These are phyloP conservation scores for Hylaeus anthracinus DNA, from an alignment of 1,140 invertebrate genomes.

Conservation along the genomic window DNA sequence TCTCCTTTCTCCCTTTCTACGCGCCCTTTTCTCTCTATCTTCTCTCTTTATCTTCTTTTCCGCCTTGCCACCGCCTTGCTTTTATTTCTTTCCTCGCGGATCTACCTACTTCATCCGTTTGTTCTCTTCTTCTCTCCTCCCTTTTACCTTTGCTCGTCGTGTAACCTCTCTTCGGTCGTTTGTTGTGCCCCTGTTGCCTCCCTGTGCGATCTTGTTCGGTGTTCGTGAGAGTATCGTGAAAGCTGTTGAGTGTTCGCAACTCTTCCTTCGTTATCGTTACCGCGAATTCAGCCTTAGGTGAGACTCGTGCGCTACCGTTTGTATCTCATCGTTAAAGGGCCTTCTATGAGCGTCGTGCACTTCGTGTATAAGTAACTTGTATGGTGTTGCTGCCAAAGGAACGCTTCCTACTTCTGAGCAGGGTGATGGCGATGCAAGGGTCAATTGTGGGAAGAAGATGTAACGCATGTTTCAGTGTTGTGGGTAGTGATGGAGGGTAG, in stretches of 20 bases:
- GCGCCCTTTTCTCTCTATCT: background rate
- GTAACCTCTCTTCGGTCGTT: background rate
- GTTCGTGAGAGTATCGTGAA: conserved; percentile 17
- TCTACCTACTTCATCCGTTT: conserved; percentile 17
- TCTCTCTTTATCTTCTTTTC: conserved; percentile 33
- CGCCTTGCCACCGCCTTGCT: conserved; percentile 5
- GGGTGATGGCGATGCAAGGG: no score
- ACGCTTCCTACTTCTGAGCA: no score
- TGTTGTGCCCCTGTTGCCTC: background rate
- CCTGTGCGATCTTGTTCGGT: conserved; percentile 11
- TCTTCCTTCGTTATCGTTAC: conserved; percentile 41
- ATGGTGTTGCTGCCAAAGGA: no score
- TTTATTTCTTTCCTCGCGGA: background rate
- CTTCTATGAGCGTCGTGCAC: no score
- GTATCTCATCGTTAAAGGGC: background rate
- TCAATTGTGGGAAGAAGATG: no score
- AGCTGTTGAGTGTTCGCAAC: conserved; percentile 31
- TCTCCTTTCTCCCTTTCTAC: conserved; percentile 8
- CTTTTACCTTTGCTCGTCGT: background rate
- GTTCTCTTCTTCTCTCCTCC: conserved; percentile 3
- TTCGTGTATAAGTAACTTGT: no score
- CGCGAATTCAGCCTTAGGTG: conserved; percentile 28
- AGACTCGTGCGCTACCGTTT: conserved; percentile 28
- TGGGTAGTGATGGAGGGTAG: no score
- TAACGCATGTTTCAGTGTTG: no score